Evolutionary conservation across 1,140 invertebrate species (phyloP).

Genomic region (Cyclargus thomasi): DNA sequence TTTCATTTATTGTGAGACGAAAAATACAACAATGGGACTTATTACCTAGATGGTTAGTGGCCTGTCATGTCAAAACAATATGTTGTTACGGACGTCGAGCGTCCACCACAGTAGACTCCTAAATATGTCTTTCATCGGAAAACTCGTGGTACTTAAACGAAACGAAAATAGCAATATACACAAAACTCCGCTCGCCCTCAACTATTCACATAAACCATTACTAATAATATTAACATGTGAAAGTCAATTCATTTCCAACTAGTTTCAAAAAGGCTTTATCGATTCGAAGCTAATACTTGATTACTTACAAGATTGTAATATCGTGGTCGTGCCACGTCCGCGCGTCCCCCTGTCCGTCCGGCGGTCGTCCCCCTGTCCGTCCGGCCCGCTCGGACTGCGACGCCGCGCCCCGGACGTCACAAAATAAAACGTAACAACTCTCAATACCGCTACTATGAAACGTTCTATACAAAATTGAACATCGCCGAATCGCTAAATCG

Average conservation of each 20-base stretch:
- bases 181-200: slow-evolving; percentile 60
- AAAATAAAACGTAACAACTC: slow-evolving; percentile 68
- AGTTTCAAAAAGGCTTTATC: slow-evolving; percentile 73
- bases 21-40: slow-evolving; percentile 75
- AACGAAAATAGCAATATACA: slow-evolving; percentile 69
- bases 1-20: slow-evolving; percentile 75
- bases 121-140: slow-evolving; percentile 73
- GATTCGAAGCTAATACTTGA: slow-evolving; percentile 74
- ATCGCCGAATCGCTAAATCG: slow-evolving; percentile 71
- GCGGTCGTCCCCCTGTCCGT: slow-evolving; percentile 16
- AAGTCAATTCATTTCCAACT: slow-evolving; percentile 68
- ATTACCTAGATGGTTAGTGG: slow-evolving; percentile 74
- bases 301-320: slow-evolving; percentile 73
- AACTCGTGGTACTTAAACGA: slow-evolving; percentile 67
- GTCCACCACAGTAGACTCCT: slow-evolving; percentile 54
- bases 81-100: slow-evolving; percentile 41
- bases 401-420: slow-evolving; percentile 37
- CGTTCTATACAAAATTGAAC: slow-evolving; percentile 75
- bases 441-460: slow-evolving; percentile 72
- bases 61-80: slow-evolving; percentile 71
- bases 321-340: slow-evolving; percentile 42
- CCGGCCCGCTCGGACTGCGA: slow-evolving; percentile 18
- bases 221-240: slow-evolving; percentile 68
- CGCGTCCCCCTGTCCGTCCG: slow-evolving; percentile 15
- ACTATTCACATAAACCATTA: slow-evolving; percentile 67